phyloP scores from a whole-genome alignment of 1,140 invertebrate genomes.

The Drosophila yakuba region DNA sequence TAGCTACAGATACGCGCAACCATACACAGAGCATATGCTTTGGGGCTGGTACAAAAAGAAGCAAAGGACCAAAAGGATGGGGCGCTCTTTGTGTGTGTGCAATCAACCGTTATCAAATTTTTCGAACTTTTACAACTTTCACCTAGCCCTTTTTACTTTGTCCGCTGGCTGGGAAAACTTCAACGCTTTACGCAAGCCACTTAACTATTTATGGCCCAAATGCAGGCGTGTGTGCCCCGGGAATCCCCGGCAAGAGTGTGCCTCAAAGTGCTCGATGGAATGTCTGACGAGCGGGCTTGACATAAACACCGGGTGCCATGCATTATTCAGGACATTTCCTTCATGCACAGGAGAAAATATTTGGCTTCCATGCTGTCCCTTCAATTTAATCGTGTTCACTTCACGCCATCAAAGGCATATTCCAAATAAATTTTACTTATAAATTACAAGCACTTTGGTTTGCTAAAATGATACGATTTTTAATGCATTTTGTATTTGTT shows the following conservation, averaged over 20 bases:
- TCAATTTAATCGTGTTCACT: background rate
- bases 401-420: background rate
- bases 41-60: constrained; percentile 34
- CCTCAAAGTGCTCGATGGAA: constrained; percentile 28
- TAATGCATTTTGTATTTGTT: no score
- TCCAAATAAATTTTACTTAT: no score
- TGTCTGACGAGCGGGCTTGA: constrained; percentile 42
- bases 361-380: background rate
- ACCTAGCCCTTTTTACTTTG: constrained; percentile 24
- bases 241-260: constrained; percentile 11
- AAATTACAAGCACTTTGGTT: no score
- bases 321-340: constrained; percentile 27
- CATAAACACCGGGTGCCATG: constrained; percentile 47
- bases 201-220: constrained; percentile 52
- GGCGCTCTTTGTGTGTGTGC: constrained; percentile 34
- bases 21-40: constrained; percentile 35
- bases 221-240: constrained; percentile 6
- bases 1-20: constrained; percentile 1
- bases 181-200: constrained; percentile 53
- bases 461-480: no score
- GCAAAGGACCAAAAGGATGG: background rate
- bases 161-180: constrained; percentile 31
- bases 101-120: constrained; percentile 73
- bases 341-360: constrained; percentile 2
- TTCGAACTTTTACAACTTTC: constrained; percentile 58